Percentiles rank a stretch among this genome's conserved stretches.
phyloP scores from a whole-genome alignment of 2,888 invertebrate genomes.

The Nomada ferruginata region DNA sequence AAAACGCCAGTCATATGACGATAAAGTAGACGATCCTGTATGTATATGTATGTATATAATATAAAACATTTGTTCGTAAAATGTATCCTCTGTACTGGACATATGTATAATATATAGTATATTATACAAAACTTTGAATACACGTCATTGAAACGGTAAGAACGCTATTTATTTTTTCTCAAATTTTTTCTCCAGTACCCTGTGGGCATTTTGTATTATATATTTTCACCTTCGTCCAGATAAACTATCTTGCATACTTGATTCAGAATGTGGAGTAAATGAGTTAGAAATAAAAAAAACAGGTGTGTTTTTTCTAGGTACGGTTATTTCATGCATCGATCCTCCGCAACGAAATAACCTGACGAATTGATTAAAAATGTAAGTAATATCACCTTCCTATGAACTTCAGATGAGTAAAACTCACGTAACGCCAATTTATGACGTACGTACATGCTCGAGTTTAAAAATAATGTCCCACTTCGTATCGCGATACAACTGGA shows the following conservation, averaged over 20 bases:
- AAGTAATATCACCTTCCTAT: constrained; percentile 7
- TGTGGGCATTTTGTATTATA: neutral
- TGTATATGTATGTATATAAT: neutral
- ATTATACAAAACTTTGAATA: neutral
- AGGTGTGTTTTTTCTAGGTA: neutral
- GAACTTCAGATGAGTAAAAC: constrained; percentile 3
- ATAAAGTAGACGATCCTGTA: neutral
- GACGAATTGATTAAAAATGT: neutral
- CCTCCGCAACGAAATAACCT: neutral
- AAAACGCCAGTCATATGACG: neutral
- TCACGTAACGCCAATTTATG: constrained; percentile 15
- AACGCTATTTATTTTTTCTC: neutral
- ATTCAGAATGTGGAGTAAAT: too few relatives aligned
- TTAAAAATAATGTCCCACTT: constrained; percentile 28
- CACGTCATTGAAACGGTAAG: neutral
- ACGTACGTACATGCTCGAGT: neutral
- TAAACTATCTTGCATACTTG: neutral
- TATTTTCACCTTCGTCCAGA: neutral
- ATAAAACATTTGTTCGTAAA: neutral
- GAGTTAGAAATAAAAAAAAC: too few relatives aligned
- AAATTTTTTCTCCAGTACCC: too few relatives aligned
- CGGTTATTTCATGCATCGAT: neutral
- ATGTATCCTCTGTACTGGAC: neutral
- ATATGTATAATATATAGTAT: neutral
- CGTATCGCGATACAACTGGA: neutral